A percentile compares a stretch with the other conserved stretches of the same genome.
phyloP scores from a whole-genome alignment of 2,888 invertebrate species.

The Oscheius myriophilus region DNA sequence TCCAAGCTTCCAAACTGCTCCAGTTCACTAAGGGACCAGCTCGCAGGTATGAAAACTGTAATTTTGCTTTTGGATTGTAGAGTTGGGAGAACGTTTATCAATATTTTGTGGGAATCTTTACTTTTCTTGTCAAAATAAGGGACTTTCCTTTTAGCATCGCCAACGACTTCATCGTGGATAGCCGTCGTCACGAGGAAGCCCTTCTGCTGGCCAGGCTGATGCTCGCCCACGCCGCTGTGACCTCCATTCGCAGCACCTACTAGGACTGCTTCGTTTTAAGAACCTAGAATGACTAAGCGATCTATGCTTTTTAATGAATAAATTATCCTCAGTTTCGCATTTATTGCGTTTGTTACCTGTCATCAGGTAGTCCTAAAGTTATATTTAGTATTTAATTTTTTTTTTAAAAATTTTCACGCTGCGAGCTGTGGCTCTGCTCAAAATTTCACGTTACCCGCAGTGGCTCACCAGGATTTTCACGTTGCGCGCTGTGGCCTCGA shows the following conservation, averaged over 20 bases:
- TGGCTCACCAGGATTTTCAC: too few relatives aligned
- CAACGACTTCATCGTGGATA: slow-evolving; percentile 43
- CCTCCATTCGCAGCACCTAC: slow-evolving; percentile 50
- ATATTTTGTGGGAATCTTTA: too few relatives aligned
- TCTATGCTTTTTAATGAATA: neutral
- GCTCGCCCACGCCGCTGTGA: slow-evolving; percentile 47
- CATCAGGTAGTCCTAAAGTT: too few relatives aligned
- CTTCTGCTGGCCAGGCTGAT: slow-evolving; percentile 45
- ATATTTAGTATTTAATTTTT: neutral
- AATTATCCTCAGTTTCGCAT: too few relatives aligned
- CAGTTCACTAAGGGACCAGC: slow-evolving; percentile 44
- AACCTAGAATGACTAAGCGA: neutral
- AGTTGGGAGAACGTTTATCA: too few relatives aligned
- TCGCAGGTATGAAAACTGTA: slow-evolving; percentile 25
- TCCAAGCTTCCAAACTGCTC: slow-evolving; percentile 46
- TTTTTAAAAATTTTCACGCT: too few relatives aligned
- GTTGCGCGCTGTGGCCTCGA: too few relatives aligned
- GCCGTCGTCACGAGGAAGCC: slow-evolving; percentile 52
- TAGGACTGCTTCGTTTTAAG: slow-evolving; percentile 18
- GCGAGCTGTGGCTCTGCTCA: too few relatives aligned
- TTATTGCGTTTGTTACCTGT: too few relatives aligned
- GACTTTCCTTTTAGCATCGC: slow-evolving; percentile 39
- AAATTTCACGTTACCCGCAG: too few relatives aligned
- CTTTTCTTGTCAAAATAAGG: too few relatives aligned
- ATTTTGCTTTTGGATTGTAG: too few relatives aligned